Evolutionary conservation across 2,797 vertebrate species (phyloP).

Genomic region (Melanotaenia maccullochi): DNA sequence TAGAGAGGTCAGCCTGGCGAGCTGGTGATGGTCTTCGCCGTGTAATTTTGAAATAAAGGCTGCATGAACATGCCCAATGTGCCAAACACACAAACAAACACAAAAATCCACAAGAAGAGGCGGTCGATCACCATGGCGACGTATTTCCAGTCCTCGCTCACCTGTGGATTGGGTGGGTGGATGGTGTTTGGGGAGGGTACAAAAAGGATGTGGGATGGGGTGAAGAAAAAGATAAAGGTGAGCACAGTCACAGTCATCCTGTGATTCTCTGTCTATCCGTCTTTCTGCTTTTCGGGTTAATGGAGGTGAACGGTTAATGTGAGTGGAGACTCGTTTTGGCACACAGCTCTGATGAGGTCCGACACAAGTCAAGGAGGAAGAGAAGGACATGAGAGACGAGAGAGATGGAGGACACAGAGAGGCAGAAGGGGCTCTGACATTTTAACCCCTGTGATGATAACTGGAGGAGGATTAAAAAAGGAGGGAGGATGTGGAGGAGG

Average conservation of each 20-base stretch:
- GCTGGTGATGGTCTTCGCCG: constrained; percentile 84
- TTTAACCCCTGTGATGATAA: constrained; percentile 54
- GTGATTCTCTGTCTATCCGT: constrained; percentile 16
- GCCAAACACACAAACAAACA: constrained; percentile 95
- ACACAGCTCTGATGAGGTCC: constrained; percentile 81
- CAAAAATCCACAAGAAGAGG: constrained; percentile 97
- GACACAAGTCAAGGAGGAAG: constrained; percentile 55
- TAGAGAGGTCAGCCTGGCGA: constrained; percentile 78
- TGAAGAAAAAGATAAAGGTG: constrained; percentile 43
- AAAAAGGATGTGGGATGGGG: background rate
- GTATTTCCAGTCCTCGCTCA: constrained; percentile 98
- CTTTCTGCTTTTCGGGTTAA: constrained; percentile 55
- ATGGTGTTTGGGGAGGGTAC: background rate
- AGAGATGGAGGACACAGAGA: constrained; percentile 49
- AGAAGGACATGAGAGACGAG: constrained; percentile 42
- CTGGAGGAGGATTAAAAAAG: background rate
- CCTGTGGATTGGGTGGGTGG: constrained; percentile 75
- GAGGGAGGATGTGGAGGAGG: background rate
- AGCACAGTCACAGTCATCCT: constrained; percentile 27
- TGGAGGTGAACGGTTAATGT: constrained; percentile 81
- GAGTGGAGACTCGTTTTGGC: constrained; percentile 73
- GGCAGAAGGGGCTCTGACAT: constrained; percentile 42
- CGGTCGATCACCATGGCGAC: constrained; percentile 99
- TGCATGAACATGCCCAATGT: constrained; percentile 97
- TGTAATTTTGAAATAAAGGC: constrained; percentile 96